Evolutionary conservation across 2,888 invertebrate genomes (phyloP).

Genomic region (Anoncus sp.): DNA sequence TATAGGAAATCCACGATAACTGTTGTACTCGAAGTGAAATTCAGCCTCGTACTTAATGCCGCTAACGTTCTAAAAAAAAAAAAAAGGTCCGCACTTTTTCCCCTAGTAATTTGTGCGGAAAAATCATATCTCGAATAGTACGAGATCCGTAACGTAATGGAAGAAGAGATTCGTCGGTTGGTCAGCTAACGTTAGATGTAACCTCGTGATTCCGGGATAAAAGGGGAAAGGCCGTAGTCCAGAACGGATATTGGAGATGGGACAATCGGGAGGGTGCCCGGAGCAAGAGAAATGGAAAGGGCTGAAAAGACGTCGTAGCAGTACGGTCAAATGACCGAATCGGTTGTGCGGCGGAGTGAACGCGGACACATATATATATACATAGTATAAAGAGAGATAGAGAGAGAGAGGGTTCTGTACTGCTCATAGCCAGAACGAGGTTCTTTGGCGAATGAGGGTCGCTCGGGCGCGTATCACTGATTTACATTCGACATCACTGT

Average conservation of each 20-base stretch:
- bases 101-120: slow-evolving; percentile 18
- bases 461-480: slow-evolving; percentile 68
- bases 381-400: slow-evolving; percentile 26
- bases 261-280: slow-evolving; percentile 56
- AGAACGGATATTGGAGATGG: slow-evolving; percentile 63
- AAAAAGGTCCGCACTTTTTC: neutral
- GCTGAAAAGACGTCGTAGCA: slow-evolving; percentile 53
- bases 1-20: neutral
- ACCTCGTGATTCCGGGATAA: slow-evolving; percentile 55
- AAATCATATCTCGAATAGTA: slow-evolving; percentile 52
- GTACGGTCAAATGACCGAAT: slow-evolving; percentile 65
- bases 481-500: slow-evolving; percentile 69
- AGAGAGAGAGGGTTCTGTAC: slow-evolving; percentile 46
- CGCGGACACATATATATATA: slow-evolving; percentile 46
- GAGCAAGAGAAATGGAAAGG: slow-evolving; percentile 41
- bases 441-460: slow-evolving; percentile 66
- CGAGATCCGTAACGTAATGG: slow-evolving; percentile 49
- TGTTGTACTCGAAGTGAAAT: slow-evolving; percentile 31
- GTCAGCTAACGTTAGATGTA: slow-evolving; percentile 53
- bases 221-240: slow-evolving; percentile 17
- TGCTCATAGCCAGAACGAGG: slow-evolving; percentile 55
- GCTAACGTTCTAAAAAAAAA: slow-evolving; percentile 5
- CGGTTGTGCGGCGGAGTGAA: slow-evolving; percentile 54
- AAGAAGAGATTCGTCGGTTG: slow-evolving; percentile 57
- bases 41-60: slow-evolving; percentile 27